These are phyloP conservation scores for Brenthis hecate DNA, from an alignment of 2,888 invertebrate genomes.

Conservation along the genomic window DNA sequence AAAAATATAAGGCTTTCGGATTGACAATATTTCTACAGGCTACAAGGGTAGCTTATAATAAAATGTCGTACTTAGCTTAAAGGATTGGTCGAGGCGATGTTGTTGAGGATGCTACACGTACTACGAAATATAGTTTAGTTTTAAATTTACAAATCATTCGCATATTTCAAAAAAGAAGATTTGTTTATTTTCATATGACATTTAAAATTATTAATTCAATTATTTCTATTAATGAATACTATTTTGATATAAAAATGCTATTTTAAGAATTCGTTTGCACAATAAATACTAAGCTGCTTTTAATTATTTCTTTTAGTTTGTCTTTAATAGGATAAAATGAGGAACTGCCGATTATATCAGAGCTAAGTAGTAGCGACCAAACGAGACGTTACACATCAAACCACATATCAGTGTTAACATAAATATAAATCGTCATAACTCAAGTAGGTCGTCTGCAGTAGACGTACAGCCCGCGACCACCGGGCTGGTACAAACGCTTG, in stretches of 20 bases:
- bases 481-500: constrained; percentile 53
- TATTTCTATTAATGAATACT: constrained; percentile 33
- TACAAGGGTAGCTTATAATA: constrained; percentile 37
- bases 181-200: constrained; percentile 34
- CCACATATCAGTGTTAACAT: constrained; percentile 73
- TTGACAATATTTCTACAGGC: constrained; percentile 64
- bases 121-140: constrained; percentile 2
- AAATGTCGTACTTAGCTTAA: constrained; percentile 38
- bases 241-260: constrained; percentile 37
- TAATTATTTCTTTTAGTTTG: constrained; percentile 24
- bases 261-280: constrained; percentile 30
- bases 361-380: constrained; percentile 65
- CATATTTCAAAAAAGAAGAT: constrained; percentile 14
- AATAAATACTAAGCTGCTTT: constrained; percentile 26
- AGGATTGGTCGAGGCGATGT: constrained; percentile 22
- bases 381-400: constrained; percentile 76
- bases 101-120: constrained; percentile 16
- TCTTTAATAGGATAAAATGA: constrained; percentile 32
- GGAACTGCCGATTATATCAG: constrained; percentile 49
- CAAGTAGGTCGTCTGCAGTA: constrained; percentile 50
- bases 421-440: constrained; percentile 56
- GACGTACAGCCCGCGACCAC: constrained; percentile 41
- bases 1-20: constrained; percentile 60
- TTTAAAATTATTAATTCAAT: constrained; percentile 32
- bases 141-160: constrained; percentile 11